A percentile compares a stretch with the other conserved stretches of the same genome.
phyloP scores from a whole-genome alignment of 2,797 vertebrate genomes.

The Anableps anableps region DNA sequence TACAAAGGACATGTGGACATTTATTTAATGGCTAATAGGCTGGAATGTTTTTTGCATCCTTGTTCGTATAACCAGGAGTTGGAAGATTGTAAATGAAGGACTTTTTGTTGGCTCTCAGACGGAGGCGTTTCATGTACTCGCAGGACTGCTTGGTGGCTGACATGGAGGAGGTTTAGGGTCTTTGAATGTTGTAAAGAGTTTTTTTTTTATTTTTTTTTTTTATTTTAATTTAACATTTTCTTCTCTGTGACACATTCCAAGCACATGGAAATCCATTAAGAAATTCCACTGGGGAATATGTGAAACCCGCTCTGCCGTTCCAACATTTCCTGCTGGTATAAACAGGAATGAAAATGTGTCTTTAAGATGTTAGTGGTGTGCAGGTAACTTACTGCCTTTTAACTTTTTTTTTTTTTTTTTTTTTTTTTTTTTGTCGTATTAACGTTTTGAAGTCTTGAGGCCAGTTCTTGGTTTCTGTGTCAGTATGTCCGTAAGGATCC shows the following conservation, averaged over 20 bases:
- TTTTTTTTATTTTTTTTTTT: slow-evolving; percentile 6
- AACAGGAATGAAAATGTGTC: background rate
- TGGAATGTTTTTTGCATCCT: slow-evolving; percentile 39
- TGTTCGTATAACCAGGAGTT: slow-evolving; percentile 21
- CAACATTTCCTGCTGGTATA: background rate
- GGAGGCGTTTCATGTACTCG: slow-evolving; percentile 12
- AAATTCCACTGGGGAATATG: background rate
- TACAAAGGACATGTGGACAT: background rate
- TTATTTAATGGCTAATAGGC: slow-evolving; percentile 40
- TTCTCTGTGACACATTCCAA: slow-evolving; percentile 44
- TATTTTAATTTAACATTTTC: slow-evolving; percentile 33
- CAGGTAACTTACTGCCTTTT: slow-evolving; percentile 10
- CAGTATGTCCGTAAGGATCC: slow-evolving; percentile 1
- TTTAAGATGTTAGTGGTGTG: slow-evolving; percentile 5
- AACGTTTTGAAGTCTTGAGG: slow-evolving; percentile 6
- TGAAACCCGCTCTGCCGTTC: background rate
- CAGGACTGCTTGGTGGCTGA: slow-evolving; percentile 18
- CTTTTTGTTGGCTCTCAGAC: slow-evolving; percentile 12
- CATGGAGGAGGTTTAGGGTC: slow-evolving; percentile 13
- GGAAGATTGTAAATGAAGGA: slow-evolving; percentile 33
- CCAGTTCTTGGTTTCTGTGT: slow-evolving; percentile 4
- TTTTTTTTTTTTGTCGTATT: background rate
- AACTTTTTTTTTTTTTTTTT: background rate
- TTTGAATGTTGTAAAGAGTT: slow-evolving; percentile 46
- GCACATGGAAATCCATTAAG: slow-evolving; percentile 22